These are phyloP conservation scores for Coregonus sp. DNA, from an alignment of 2,797 vertebrate species.

Conservation along the genomic window DNA sequence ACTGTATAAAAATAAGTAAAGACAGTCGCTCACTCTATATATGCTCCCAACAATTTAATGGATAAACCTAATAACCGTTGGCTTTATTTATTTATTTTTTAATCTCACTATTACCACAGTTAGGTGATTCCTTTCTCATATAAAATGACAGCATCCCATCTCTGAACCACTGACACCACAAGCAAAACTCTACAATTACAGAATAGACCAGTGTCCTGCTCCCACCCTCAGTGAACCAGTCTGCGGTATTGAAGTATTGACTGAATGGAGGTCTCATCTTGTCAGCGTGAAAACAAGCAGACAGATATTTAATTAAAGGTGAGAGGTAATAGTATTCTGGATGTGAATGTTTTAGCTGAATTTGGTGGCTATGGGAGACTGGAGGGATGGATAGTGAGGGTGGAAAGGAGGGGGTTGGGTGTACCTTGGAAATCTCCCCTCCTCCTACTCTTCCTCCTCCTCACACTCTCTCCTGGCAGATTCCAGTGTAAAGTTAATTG, in stretches of 20 bases:
- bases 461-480: conserved; percentile 43
- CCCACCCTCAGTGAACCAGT: neutral
- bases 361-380: conserved; percentile 39
- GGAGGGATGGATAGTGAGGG: conserved; percentile 31
- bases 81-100: no score
- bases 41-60: no score
- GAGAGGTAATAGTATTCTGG: conserved; percentile 48
- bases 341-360: conserved; percentile 36
- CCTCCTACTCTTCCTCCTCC: conserved; percentile 37
- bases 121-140: no score
- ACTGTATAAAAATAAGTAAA: no score
- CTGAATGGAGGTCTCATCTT: conserved; percentile 50
- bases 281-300: conserved; percentile 49
- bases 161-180: neutral
- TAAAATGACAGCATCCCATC: neutral
- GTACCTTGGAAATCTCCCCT: conserved; percentile 27
- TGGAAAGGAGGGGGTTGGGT: conserved; percentile 1
- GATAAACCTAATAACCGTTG: no score
- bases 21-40: no score
- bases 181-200: neutral
- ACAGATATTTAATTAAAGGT: conserved; percentile 62
- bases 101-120: no score
- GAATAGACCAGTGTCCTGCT: neutral
- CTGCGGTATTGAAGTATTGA: conserved; percentile 44
- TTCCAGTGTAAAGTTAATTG: conserved; percentile 72